These are phyloP conservation scores for Myotis brandtii DNA, from an alignment of 2,113 vertebrate genomes.

Conservation along the genomic window DNA sequence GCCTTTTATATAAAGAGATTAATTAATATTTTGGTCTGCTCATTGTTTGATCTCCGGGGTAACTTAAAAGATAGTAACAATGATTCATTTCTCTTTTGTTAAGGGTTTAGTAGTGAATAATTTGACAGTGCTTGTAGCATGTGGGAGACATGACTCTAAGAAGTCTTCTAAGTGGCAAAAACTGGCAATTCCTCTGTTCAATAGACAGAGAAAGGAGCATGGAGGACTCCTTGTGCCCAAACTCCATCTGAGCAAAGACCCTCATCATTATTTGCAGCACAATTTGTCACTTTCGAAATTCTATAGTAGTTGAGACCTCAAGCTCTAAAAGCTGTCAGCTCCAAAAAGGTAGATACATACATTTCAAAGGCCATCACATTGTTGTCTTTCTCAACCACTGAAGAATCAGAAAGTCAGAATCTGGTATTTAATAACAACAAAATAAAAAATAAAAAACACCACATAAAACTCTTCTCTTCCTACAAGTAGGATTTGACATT, in stretches of 20 bases:
- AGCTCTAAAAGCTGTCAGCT: neutral
- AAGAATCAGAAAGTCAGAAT: neutral
- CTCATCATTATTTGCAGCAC: neutral
- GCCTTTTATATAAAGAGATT: no score
- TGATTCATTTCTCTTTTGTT: neutral
- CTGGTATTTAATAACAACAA: neutral
- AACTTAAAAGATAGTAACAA: neutral
- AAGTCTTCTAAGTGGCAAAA: neutral
- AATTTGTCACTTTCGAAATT: constrained; percentile 15
- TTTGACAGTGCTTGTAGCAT: neutral
- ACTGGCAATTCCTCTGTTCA: neutral
- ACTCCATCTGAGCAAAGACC: neutral
- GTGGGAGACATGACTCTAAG: neutral
- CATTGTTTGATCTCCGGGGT: neutral
- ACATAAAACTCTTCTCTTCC: neutral
- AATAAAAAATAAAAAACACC: neutral
- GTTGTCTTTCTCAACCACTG: neutral
- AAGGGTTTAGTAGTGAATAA: neutral
- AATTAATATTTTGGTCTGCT: neutral
- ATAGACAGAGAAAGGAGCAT: neutral
- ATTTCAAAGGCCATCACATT: neutral
- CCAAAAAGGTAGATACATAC: neutral
- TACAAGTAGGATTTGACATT: neutral
- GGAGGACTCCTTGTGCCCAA: neutral
- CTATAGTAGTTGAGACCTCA: neutral